phyloP scores from a whole-genome alignment of 2,888 invertebrate genomes.

The Pharmacophagus antenor region DNA sequence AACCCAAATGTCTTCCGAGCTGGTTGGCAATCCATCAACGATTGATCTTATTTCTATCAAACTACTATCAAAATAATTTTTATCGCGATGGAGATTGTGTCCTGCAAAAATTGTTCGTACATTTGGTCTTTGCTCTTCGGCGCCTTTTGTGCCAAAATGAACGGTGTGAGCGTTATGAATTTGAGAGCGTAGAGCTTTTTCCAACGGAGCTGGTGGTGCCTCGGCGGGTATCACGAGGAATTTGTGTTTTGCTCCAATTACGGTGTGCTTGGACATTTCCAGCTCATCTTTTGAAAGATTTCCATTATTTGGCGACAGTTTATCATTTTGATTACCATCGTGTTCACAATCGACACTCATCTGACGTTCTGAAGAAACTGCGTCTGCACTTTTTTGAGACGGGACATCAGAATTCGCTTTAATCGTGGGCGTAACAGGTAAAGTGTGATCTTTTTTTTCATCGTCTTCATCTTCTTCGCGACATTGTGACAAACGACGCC shows the following conservation, averaged over 20 bases:
- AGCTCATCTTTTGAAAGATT: constrained; percentile 44
- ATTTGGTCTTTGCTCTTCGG: constrained; percentile 79
- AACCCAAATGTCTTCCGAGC: constrained; percentile 87
- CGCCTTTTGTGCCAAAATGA: constrained; percentile 83
- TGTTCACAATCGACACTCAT: constrained; percentile 15
- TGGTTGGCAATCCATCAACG: constrained; percentile 83
- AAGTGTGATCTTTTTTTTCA: constrained; percentile 60
- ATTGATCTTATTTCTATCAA: constrained; percentile 89
- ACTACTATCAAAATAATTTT: constrained; percentile 90
- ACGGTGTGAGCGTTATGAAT: constrained; percentile 84
- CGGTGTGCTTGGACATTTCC: constrained; percentile 61
- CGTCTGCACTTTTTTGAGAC: constrained; percentile 39
- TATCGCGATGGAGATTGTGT: constrained; percentile 85
- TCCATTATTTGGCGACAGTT: constrained; percentile 11
- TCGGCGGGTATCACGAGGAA: constrained; percentile 67
- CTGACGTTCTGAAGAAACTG: constrained; percentile 36
- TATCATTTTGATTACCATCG: constrained; percentile 22
- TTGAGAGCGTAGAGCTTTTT: constrained; percentile 72
- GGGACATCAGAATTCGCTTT: constrained; percentile 43
- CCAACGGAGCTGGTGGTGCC: constrained; percentile 61
- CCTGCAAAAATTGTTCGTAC: constrained; percentile 82
- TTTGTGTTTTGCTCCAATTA: constrained; percentile 69
- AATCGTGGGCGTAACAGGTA: constrained; percentile 39
- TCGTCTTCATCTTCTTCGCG: constrained; percentile 92
- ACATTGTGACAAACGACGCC: constrained; percentile 89